Conservation (phyloP, 2,888 invertebrate species). For the Leptopterna dolabrata region DNA sequence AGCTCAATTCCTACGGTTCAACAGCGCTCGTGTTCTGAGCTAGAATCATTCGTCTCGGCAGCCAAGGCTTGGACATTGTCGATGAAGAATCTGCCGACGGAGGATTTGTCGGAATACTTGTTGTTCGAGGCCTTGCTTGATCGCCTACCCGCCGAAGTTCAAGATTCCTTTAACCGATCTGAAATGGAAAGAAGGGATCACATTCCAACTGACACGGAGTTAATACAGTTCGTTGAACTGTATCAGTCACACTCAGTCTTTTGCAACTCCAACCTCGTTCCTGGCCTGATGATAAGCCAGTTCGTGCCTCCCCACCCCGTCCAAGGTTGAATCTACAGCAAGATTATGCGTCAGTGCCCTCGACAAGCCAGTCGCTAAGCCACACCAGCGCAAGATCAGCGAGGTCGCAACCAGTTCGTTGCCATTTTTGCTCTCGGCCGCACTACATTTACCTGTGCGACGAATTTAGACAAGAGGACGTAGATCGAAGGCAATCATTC, state of each 20-base stretch:
- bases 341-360: too few species aligned
- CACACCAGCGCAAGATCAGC: too few species aligned
- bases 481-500: neutral
- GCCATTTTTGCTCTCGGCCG: too few species aligned
- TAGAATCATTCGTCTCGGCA: neutral
- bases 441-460: neutral
- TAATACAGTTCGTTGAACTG: neutral
- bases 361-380: too few species aligned
- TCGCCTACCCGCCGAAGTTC: neutral
- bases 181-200: too few species aligned
- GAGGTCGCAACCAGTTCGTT: too few species aligned
- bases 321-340: too few species aligned
- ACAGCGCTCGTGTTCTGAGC: neutral
- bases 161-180: neutral
- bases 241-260: neutral
- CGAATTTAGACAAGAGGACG: neutral
- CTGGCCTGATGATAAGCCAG: neutral
- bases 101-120: neutral
- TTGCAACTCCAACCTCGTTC: neutral
- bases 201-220: neutral
- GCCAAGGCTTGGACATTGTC: neutral
- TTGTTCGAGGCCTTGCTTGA: too few species aligned
- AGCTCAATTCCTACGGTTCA: too few species aligned
- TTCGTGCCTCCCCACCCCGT: too few species aligned
- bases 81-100: neutral